phyloP scores from a whole-genome alignment of 2,888 invertebrate genomes.

The Tachina fera region DNA sequence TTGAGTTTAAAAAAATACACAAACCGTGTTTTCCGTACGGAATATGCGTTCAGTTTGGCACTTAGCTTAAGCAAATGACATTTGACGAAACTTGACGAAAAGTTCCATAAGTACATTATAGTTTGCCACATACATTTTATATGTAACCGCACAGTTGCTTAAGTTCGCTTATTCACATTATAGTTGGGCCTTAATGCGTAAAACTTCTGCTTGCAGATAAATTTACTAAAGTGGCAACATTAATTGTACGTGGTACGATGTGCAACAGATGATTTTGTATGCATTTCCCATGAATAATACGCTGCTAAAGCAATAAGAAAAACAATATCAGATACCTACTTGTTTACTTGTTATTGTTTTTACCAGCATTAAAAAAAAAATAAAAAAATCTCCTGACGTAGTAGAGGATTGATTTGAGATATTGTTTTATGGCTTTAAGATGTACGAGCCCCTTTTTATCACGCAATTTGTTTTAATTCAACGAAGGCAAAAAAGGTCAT shows the following conservation, averaged over 20 bases:
- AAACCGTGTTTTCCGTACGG: too few relatives aligned
- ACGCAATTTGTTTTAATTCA: constrained; percentile 40
- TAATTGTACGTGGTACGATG: not conserved
- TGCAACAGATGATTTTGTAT: not conserved
- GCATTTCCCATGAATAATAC: constrained; percentile 1
- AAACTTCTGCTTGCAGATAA: too few relatives aligned
- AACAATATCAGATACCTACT: not conserved
- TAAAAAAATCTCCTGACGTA: constrained; percentile 38
- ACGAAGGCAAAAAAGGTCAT: constrained; percentile 39
- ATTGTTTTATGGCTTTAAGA: constrained; percentile 10
- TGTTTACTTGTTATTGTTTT: constrained; percentile 37
- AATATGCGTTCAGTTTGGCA: too few relatives aligned
- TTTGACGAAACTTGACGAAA: too few relatives aligned
- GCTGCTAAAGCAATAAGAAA: not conserved
- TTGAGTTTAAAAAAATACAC: too few relatives aligned
- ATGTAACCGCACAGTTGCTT: too few relatives aligned
- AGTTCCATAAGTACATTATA: too few relatives aligned
- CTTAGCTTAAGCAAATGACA: too few relatives aligned
- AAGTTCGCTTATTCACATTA: too few relatives aligned
- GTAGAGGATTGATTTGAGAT: constrained; percentile 28
- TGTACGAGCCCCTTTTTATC: constrained; percentile 46
- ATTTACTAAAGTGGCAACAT: not conserved
- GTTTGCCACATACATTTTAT: too few relatives aligned
- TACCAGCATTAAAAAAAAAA: constrained; percentile 18
- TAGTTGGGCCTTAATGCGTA: too few relatives aligned